phyloP scores from a whole-genome alignment of 2,113 vertebrate genomes.

The Gadus macrocephalus region DNA sequence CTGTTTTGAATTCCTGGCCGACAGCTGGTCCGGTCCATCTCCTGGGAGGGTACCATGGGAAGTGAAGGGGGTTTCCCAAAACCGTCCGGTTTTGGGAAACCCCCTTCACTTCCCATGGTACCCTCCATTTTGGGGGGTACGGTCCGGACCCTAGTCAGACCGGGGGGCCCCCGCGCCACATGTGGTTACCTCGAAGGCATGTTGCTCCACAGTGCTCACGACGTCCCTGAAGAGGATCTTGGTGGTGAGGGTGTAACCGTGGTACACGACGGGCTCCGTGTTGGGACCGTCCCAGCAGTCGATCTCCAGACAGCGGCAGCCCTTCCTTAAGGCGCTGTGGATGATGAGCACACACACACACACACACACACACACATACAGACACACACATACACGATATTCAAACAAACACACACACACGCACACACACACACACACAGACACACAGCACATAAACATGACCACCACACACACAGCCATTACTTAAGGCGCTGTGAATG shows the following conservation, averaged over 20 bases:
- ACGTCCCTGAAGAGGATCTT: slow-evolving; percentile 82
- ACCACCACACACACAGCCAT: too few relatives aligned
- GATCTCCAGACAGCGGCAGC: slow-evolving; percentile 88
- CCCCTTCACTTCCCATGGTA: too few relatives aligned
- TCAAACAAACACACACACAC: too few relatives aligned
- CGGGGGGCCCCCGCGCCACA: background rate
- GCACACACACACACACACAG: too few relatives aligned
- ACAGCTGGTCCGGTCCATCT: too few relatives aligned
- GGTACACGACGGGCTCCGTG: slow-evolving; percentile 81
- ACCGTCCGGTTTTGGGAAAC: too few relatives aligned
- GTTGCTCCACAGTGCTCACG: slow-evolving; percentile 73
- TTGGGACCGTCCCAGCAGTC: slow-evolving; percentile 86
- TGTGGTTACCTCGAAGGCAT: slow-evolving; percentile 81
- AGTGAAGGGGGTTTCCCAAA: too few relatives aligned
- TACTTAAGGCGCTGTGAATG: too few relatives aligned
- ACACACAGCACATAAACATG: too few relatives aligned
- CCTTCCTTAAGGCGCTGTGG: slow-evolving; percentile 79
- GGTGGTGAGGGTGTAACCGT: slow-evolving; percentile 82
- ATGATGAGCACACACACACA: slow-evolving; percentile 11
- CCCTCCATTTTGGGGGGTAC: background rate
- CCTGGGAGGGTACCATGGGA: too few relatives aligned
- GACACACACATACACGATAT: background rate
- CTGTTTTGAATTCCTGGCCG: too few relatives aligned
- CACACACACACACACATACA: slow-evolving; percentile 8
- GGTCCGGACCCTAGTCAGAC: background rate